Conservation (phyloP, 2,797 vertebrate genomes). For the Lemur catta region DNA sequence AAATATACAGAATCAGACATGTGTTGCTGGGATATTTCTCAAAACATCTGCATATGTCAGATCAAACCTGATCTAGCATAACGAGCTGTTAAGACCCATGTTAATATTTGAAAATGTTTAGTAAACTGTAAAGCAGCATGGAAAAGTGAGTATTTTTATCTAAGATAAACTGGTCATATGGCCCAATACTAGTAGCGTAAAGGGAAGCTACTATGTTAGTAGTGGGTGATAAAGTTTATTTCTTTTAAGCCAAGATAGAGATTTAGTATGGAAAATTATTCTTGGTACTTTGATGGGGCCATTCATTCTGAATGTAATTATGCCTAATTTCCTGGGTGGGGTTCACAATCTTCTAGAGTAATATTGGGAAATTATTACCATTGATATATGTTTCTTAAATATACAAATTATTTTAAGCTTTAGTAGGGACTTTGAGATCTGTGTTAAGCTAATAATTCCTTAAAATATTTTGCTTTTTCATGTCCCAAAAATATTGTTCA, state of each 20-base stretch:
- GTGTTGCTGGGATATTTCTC: background rate
- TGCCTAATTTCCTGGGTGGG: background rate
- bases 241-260: background rate
- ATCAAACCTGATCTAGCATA: background rate
- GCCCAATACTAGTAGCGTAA: background rate
- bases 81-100: background rate
- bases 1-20: background rate
- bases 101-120: conserved; percentile 22
- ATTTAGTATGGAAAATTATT: background rate
- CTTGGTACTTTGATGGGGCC: background rate
- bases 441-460: background rate
- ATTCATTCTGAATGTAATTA: background rate
- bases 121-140: conserved; percentile 1
- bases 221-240: background rate
- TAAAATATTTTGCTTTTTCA: conserved; percentile 17
- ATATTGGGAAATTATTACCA: background rate
- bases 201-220: background rate
- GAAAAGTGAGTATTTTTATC: background rate
- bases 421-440: background rate
- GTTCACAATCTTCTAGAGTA: background rate
- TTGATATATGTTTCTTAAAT: background rate
- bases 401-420: background rate
- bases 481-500: background rate
- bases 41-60: background rate
- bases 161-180: background rate